These are phyloP conservation scores for Phania funesta DNA, from an alignment of 2,888 invertebrate genomes.

Conservation along the genomic window DNA sequence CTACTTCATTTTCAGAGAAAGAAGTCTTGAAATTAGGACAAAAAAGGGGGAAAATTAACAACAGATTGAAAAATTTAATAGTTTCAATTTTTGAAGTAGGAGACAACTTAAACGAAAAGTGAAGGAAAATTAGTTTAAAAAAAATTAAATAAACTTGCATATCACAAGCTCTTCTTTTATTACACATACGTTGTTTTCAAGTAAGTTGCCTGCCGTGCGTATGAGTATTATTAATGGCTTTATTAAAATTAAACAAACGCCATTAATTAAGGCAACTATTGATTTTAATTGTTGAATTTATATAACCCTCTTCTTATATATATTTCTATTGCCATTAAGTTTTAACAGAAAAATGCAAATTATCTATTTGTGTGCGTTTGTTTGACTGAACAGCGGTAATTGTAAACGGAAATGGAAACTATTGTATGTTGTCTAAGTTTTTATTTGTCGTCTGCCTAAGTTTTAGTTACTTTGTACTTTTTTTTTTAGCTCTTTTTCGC, in stretches of 20 bases:
- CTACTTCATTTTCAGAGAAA: too few species aligned
- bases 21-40: too few species aligned
- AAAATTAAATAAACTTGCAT: too few species aligned
- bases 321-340: background rate
- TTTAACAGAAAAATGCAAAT: slow-evolving; percentile 41
- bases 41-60: too few species aligned
- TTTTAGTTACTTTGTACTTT: slow-evolving; percentile 26
- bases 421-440: slow-evolving; percentile 54
- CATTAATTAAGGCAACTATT: slow-evolving; percentile 24
- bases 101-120: too few species aligned
- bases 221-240: slow-evolving; percentile 20
- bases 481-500: background rate
- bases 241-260: slow-evolving; percentile 31
- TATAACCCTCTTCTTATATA: background rate
- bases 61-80: too few species aligned
- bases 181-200: background rate
- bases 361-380: background rate
- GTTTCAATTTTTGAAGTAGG: too few species aligned
- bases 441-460: slow-evolving; percentile 31
- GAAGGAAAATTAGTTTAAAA: too few species aligned
- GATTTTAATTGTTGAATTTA: slow-evolving; percentile 38
- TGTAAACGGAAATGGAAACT: slow-evolving; percentile 59
- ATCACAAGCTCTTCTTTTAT: background rate
- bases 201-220: background rate
- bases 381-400: slow-evolving; percentile 45